These are phyloP conservation scores for Semicossyphus pulcher DNA, from an alignment of 2,113 vertebrate genomes.

Conservation along the genomic window DNA sequence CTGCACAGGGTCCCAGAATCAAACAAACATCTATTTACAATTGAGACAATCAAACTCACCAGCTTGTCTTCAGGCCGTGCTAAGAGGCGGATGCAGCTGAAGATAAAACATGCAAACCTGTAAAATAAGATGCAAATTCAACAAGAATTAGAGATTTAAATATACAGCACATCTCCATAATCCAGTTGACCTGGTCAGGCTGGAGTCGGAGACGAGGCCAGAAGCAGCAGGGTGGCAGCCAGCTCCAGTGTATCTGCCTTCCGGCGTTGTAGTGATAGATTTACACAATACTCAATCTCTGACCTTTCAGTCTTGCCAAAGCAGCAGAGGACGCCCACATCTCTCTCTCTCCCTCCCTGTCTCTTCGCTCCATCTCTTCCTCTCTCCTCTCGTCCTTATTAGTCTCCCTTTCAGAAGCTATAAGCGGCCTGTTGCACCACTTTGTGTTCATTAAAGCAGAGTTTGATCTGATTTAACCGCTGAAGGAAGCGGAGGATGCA, in stretches of 20 bases:
- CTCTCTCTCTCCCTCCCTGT: conserved; percentile 16
- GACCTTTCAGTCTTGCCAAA: conserved; percentile 74
- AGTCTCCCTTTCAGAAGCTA: conserved; percentile 38
- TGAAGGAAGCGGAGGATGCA: conserved; percentile 34
- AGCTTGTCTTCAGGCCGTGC: neutral
- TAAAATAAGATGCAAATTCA: conserved; percentile 11
- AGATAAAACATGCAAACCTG: neutral
- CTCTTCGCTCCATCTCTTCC: conserved; percentile 23
- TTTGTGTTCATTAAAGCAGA: conserved; percentile 68
- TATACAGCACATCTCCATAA: neutral
- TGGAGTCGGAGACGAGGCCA: conserved; percentile 22
- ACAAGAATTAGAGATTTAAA: neutral
- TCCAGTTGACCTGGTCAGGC: conserved; percentile 23
- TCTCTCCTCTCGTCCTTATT: conserved; percentile 31
- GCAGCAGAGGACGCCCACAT: conserved; percentile 68
- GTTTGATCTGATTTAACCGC: conserved; percentile 61
- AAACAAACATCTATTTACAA: neutral
- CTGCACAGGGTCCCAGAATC: neutral
- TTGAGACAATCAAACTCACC: neutral
- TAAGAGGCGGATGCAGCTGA: conserved; percentile 1
- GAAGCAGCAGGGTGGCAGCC: conserved; percentile 40
- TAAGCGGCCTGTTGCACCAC: conserved; percentile 37
- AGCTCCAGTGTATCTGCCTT: conserved; percentile 39
- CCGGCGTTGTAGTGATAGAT: conserved; percentile 64
- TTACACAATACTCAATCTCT: conserved; percentile 65